Percentiles rank a stretch among this genome's conserved stretches.
Evolutionary conservation across 2,888 invertebrate species (phyloP).

Genomic region (Oligia fasciuncula): DNA sequence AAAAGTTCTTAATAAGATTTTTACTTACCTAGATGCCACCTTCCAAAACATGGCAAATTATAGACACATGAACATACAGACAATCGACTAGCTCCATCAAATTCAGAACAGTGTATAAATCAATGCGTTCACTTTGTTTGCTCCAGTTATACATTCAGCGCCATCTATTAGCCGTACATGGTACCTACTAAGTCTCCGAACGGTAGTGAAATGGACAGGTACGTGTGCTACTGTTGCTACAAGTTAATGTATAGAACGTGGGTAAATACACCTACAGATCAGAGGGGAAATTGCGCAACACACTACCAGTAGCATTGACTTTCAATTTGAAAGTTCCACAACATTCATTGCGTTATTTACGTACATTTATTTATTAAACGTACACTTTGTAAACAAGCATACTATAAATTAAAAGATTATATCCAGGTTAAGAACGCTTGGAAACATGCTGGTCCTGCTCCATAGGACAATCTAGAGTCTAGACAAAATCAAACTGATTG

Average conservation of each 20-base stretch:
- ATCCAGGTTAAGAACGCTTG: too few species aligned
- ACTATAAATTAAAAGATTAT: too few species aligned
- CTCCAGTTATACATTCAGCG: conserved; percentile 15
- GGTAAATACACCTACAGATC: too few species aligned
- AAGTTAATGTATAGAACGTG: neutral
- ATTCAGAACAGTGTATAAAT: conserved; percentile 4
- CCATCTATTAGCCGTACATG: conserved; percentile 24
- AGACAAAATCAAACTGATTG: too few species aligned
- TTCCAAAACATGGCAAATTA: neutral
- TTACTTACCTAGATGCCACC: neutral
- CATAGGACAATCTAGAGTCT: too few species aligned
- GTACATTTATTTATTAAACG: too few species aligned
- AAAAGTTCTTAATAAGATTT: neutral
- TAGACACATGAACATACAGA: neutral
- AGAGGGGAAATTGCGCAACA: too few species aligned
- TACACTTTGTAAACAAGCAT: too few species aligned
- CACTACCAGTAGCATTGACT: too few species aligned
- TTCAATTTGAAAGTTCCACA: too few species aligned
- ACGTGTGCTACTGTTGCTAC: neutral
- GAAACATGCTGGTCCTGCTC: too few species aligned
- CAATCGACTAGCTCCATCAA: neutral
- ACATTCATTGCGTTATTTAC: too few species aligned
- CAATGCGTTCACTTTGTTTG: conserved; percentile 3
- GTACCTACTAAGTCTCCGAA: conserved; percentile 3
- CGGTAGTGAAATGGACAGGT: neutral